A percentile compares a stretch with the other conserved stretches of the same genome.
phyloP scores from a whole-genome alignment of 1,140 invertebrate genomes.

The Heterodera carotae region DNA sequence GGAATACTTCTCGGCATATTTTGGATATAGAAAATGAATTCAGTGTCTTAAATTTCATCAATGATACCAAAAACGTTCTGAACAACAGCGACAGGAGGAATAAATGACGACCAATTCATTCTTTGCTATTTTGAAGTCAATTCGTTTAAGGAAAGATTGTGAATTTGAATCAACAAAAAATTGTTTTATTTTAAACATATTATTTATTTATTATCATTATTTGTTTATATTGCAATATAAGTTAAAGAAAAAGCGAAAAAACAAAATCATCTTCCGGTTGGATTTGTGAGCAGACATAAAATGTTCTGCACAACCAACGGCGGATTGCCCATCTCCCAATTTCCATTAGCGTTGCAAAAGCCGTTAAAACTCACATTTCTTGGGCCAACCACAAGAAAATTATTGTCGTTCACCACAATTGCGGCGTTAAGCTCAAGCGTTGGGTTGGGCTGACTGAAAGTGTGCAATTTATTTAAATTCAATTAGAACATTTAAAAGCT shows the following conservation, averaged over 20 bases:
- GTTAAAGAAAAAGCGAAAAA: too few relatives aligned
- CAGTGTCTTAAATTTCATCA: neutral
- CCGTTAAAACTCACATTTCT: constrained; percentile 25
- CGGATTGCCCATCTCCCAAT: constrained; percentile 27
- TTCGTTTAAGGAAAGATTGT: too few relatives aligned
- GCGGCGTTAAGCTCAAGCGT: constrained; percentile 25
- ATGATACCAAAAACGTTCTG: too few relatives aligned
- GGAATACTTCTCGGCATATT: neutral
- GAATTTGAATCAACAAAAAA: too few relatives aligned
- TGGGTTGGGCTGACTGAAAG: constrained; percentile 26
- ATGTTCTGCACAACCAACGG: constrained; percentile 19
- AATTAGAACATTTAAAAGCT: constrained; percentile 4
- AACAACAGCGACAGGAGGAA: neutral
- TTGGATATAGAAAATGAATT: neutral
- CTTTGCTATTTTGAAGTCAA: neutral
- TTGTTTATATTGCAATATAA: too few relatives aligned
- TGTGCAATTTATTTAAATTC: neutral
- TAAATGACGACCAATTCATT: neutral
- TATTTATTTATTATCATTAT: too few relatives aligned
- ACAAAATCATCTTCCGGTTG: constrained; percentile 2
- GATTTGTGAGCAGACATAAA: constrained; percentile 34
- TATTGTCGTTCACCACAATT: constrained; percentile 30
- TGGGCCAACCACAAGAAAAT: constrained; percentile 22
- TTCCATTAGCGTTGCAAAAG: neutral
- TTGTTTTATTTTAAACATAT: too few relatives aligned